A percentile compares a stretch with the other conserved stretches of the same genome.
These are phyloP conservation scores for Leucophora obtusa DNA, from an alignment of 2,888 invertebrate genomes.

Conservation along the genomic window DNA sequence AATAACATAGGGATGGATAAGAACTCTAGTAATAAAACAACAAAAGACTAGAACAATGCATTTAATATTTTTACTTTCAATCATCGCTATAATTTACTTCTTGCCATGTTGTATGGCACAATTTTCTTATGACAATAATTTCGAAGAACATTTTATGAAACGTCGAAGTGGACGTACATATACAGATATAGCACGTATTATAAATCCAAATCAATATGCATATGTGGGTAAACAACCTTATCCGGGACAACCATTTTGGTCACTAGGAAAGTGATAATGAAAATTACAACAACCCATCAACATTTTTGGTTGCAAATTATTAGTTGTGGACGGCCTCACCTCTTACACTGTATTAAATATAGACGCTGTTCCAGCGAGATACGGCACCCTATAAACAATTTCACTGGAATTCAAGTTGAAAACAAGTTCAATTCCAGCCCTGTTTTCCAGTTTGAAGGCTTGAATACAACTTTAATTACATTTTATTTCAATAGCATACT, in stretches of 20 bases:
- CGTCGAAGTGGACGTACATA: slow-evolving; percentile 80
- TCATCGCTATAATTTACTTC: neutral
- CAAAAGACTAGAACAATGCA: slow-evolving; percentile 8
- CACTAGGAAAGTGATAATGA: slow-evolving; percentile 65
- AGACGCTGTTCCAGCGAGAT: no score
- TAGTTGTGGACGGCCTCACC: no score
- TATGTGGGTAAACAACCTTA: slow-evolving; percentile 79
- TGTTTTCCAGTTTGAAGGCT: no score
- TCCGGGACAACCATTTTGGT: slow-evolving; percentile 82
- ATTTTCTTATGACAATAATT: neutral
- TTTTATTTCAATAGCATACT: no score
- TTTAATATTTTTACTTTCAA: slow-evolving; percentile 8
- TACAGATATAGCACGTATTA: slow-evolving; percentile 85
- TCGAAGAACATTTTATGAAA: neutral
- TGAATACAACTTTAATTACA: no score
- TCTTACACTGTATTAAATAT: no score
- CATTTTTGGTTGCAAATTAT: no score
- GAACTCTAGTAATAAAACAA: neutral
- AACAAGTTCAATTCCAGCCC: no score
- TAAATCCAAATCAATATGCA: slow-evolving; percentile 82
- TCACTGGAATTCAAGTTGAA: no score
- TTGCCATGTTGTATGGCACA: slow-evolving; percentile 1
- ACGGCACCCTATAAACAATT: no score
- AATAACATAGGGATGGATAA: neutral
- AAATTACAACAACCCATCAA: neutral